phyloP scores from a whole-genome alignment of 1,140 invertebrate genomes.

The Steinernema khuongi region DNA sequence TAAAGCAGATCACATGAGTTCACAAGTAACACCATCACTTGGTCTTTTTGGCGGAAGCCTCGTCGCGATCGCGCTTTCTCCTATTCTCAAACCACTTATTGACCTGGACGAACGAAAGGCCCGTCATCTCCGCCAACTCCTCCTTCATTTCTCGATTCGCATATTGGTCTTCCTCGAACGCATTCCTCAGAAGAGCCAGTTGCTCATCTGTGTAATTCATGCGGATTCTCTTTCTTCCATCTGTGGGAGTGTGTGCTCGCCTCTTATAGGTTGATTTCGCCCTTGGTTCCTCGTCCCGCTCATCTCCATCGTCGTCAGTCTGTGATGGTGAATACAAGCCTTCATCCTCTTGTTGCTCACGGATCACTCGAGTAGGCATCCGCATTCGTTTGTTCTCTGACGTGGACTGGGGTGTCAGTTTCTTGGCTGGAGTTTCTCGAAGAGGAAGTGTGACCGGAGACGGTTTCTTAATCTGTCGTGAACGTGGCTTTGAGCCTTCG shows the following conservation, averaged over 20 bases:
- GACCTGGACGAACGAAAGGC: neutral
- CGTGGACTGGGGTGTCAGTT: neutral
- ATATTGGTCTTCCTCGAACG: neutral
- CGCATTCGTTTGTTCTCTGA: neutral
- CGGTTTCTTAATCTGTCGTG: neutral
- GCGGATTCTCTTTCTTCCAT: neutral
- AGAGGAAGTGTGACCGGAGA: neutral
- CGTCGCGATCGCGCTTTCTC: neutral
- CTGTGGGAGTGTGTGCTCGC: neutral
- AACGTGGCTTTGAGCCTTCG: neutral
- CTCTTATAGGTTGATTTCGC: neutral
- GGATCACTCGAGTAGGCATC: neutral
- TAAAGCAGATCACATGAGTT: too few species aligned
- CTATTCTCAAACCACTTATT: neutral
- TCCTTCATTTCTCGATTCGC: conserved; percentile 6
- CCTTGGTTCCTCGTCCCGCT: neutral
- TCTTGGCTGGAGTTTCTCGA: neutral
- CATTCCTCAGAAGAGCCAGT: neutral
- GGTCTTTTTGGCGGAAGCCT: neutral
- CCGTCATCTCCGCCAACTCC: neutral
- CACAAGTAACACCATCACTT: too few species aligned
- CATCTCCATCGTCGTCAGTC: neutral
- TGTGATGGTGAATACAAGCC: neutral
- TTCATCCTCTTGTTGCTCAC: neutral
- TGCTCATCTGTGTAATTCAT: conserved; percentile 10